Percentiles rank a stretch among this genome's conserved stretches.
Conservation (phyloP, 2,113 vertebrate genomes). For the Meriones unguiculatus region DNA sequence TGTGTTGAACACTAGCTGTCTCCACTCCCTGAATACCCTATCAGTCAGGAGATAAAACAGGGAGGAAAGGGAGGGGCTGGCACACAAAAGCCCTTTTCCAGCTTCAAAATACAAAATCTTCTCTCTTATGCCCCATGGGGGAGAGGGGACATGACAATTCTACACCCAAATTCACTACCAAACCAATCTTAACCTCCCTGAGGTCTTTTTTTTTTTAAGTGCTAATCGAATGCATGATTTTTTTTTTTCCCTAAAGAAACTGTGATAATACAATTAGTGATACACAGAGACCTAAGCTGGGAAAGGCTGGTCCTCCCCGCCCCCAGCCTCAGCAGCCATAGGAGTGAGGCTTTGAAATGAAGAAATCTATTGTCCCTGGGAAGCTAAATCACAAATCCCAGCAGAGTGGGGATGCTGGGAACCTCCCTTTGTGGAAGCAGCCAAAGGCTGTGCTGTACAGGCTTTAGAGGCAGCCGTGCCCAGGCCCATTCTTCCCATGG, state of each 20-base stretch:
- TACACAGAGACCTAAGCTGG: background rate
- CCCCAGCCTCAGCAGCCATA: background rate
- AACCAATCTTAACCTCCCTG: conserved; percentile 42
- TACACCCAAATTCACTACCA: background rate
- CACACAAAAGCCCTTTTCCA: conserved; percentile 52
- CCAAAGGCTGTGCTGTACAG: background rate
- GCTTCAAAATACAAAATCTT: conserved; percentile 65
- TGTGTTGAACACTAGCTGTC: background rate
- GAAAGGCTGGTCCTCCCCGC: conserved; percentile 33
- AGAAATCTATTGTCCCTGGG: conserved; percentile 74
- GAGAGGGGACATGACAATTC: background rate
- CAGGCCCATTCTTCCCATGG: conserved; percentile 62
- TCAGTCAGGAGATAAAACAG: conserved; percentile 41
- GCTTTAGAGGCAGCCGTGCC: background rate
- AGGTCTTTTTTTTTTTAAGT: conserved; percentile 35
- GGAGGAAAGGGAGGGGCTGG: background rate
- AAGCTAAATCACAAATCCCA: conserved; percentile 69
- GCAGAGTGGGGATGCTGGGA: conserved; percentile 31
- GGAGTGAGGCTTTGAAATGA: conserved; percentile 72
- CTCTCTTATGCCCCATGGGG: background rate
- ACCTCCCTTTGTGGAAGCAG: conserved; percentile 55
- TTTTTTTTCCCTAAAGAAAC: conserved; percentile 69
- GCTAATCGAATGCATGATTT: conserved; percentile 38
- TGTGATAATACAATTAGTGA: conserved; percentile 60
- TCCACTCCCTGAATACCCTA: conserved; percentile 56